A percentile compares a stretch with the other conserved stretches of the same genome.
These are phyloP conservation scores for Chiloscyllium punctatum DNA, from an alignment of 2,797 vertebrate genomes.

Conservation along the genomic window DNA sequence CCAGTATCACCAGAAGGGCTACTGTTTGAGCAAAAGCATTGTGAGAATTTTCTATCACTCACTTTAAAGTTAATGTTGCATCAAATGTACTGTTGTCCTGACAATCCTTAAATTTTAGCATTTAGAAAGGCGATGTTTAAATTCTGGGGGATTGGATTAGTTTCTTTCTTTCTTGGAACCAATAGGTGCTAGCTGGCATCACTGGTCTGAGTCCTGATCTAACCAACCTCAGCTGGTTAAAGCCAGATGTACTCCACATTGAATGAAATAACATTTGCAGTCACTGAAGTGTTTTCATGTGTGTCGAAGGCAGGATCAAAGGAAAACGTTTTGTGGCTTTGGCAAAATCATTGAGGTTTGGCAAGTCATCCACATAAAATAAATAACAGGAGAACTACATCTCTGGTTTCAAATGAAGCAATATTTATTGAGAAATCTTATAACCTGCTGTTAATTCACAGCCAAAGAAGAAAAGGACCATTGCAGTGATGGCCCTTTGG, in stretches of 20 bases:
- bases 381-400: neutral
- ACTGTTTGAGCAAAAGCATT: neutral
- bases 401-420: neutral
- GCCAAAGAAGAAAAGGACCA: conserved; percentile 62
- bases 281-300: conserved; percentile 15
- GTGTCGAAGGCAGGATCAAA: neutral
- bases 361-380: neutral
- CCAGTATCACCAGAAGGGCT: neutral
- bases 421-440: neutral
- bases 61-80: neutral
- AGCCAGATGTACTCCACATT: neutral
- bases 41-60: neutral
- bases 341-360: neutral
- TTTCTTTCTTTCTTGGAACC: neutral
- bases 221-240: neutral
- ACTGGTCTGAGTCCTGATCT: too few species aligned
- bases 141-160: neutral
- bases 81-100: neutral
- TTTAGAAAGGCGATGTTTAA: neutral
- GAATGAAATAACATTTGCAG: neutral
- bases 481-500: conserved; percentile 54
- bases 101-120: neutral
- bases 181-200: neutral
- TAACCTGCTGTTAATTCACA: conserved; percentile 42
- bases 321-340: neutral